Evolutionary conservation across 2,797 vertebrate species (phyloP).

Genomic region (Pseudochaenichthys georgianus): DNA sequence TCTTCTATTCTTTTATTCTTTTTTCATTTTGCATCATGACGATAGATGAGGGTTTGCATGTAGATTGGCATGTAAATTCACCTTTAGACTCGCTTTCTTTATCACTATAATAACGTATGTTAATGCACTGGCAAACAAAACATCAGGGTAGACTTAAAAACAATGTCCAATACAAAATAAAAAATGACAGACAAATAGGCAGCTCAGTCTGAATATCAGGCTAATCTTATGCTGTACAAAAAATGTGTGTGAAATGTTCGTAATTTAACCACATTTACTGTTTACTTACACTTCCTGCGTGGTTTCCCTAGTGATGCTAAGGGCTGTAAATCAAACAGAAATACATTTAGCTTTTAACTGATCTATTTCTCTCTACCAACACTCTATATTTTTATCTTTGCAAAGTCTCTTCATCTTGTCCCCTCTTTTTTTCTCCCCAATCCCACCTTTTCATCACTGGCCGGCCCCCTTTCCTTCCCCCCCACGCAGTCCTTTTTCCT

Average conservation of each 20-base stretch:
- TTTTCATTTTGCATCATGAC: neutral
- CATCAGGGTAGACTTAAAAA: too few relatives aligned
- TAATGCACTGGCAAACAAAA: neutral
- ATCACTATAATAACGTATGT: neutral
- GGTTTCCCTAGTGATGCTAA: conserved; percentile 28
- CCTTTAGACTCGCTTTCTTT: neutral
- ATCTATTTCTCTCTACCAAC: neutral
- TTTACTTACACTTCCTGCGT: conserved; percentile 4
- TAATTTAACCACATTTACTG: neutral
- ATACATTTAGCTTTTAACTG: neutral
- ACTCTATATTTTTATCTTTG: neutral
- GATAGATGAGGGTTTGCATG: too few relatives aligned
- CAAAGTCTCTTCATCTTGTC: neutral
- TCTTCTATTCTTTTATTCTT: neutral
- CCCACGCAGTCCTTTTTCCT: conserved; percentile 39
- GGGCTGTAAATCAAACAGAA: conserved; percentile 27
- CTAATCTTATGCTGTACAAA: neutral
- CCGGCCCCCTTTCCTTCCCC: neutral
- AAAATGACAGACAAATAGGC: neutral
- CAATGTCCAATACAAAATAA: neutral
- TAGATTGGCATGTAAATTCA: neutral
- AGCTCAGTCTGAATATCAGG: neutral
- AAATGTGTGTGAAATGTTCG: neutral
- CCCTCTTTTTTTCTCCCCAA: neutral
- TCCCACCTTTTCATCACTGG: conserved; percentile 2